A percentile compares a stretch with the other conserved stretches of the same genome.
These are phyloP conservation scores for Tenebrio molitor DNA, from an alignment of 1,140 invertebrate genomes.

Conservation along the genomic window DNA sequence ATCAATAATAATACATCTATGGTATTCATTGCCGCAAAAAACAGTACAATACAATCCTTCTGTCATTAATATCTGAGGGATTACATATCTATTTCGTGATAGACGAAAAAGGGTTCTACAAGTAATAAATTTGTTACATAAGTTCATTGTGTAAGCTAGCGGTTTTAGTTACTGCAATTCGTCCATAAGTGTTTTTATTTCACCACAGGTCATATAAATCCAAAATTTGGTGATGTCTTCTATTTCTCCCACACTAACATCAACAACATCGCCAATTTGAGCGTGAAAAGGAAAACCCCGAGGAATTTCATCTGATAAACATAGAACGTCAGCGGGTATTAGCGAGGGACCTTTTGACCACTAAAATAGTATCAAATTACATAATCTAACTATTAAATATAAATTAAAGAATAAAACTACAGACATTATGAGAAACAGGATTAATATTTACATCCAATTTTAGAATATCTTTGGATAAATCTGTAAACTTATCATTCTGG, in stretches of 20 bases:
- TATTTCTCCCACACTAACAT: conserved; percentile 57
- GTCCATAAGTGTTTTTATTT: conserved; percentile 57
- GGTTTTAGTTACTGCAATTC: conserved; percentile 51
- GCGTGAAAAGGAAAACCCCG: conserved; percentile 49
- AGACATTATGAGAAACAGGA: too few relatives aligned
- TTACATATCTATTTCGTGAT: conserved; percentile 29
- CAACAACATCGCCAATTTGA: conserved; percentile 49
- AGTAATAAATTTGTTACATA: conserved; percentile 3
- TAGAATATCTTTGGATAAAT: neutral
- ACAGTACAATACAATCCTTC: conserved; percentile 56
- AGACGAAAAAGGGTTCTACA: conserved; percentile 48
- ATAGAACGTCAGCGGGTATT: conserved; percentile 4
- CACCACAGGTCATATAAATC: conserved; percentile 48
- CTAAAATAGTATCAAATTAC: conserved; percentile 14
- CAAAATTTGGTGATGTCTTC: conserved; percentile 61
- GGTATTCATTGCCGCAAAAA: conserved; percentile 55
- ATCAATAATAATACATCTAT: conserved; percentile 54
- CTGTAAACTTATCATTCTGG: neutral
- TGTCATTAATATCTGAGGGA: conserved; percentile 47
- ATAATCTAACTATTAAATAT: too few relatives aligned
- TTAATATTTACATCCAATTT: neutral
- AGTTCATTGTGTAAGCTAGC: neutral
- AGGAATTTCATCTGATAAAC: conserved; percentile 49
- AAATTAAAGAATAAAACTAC: too few relatives aligned
- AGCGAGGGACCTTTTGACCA: neutral